A percentile compares a stretch with the other conserved stretches of the same genome.
Conservation (phyloP, 2,888 invertebrate genomes). For the Meloe dianella region DNA sequence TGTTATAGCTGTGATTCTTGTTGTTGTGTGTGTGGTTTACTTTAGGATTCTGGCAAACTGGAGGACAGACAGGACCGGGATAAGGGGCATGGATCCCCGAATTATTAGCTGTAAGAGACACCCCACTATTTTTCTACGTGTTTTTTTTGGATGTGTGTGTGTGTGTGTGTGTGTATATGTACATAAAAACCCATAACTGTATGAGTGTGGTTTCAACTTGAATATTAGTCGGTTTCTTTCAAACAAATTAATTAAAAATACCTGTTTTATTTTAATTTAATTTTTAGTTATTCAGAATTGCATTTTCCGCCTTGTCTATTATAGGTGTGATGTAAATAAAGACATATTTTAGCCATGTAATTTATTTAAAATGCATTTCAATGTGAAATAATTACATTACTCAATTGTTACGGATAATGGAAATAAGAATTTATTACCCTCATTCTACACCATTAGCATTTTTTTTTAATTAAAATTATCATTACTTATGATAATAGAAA, state of each 20-base stretch:
- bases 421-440: background rate
- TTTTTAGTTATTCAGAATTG: background rate
- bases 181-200: too few species aligned
- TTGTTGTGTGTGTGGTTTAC: constrained; percentile 33
- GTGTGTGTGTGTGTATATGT: too few species aligned
- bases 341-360: background rate
- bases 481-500: background rate
- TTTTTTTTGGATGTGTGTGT: background rate
- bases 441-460: background rate
- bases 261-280: background rate
- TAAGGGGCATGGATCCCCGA: constrained; percentile 60
- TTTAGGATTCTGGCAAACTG: constrained; percentile 54
- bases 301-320: too few species aligned
- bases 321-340: background rate
- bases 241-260: background rate
- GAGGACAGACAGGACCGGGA: constrained; percentile 58
- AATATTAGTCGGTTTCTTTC: background rate
- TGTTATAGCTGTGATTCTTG: too few species aligned
- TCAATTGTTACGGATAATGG: background rate
- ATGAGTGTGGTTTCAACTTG: background rate
- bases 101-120: constrained; percentile 59
- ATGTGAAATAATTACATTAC: background rate
- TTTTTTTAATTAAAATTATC: background rate
- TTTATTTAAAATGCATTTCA: background rate
- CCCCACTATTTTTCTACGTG: constrained; percentile 3